Evolutionary conservation across 2,888 invertebrate genomes (phyloP).

Genomic region (Latrodectus hesperus): DNA sequence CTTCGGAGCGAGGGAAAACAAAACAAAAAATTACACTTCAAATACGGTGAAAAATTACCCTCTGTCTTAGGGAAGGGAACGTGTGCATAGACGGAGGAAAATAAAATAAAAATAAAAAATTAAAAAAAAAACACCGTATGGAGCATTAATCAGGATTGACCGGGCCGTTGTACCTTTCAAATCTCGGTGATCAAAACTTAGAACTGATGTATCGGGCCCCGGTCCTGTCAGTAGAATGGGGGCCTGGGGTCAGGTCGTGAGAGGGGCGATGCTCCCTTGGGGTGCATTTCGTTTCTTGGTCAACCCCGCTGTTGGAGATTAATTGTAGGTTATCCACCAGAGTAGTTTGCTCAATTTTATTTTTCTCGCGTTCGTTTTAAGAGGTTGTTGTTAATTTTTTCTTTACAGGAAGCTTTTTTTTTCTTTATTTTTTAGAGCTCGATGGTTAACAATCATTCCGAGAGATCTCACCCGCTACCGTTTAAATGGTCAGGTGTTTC

Average conservation of each 20-base stretch:
- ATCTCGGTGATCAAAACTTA: slow-evolving; percentile 26
- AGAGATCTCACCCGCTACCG: slow-evolving; percentile 33
- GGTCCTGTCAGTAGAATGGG: slow-evolving; percentile 29
- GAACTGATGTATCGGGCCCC: slow-evolving; percentile 40
- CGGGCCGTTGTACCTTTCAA: slow-evolving; percentile 29
- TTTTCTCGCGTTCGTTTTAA: slow-evolving; percentile 26
- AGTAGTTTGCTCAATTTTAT: slow-evolving; percentile 40
- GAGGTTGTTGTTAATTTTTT: slow-evolving; percentile 24
- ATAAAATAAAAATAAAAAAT: slow-evolving; percentile 13
- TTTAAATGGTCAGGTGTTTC: slow-evolving; percentile 55
- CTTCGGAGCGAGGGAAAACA: slow-evolving; percentile 26
- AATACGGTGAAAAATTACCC: slow-evolving; percentile 63
- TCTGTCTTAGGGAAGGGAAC: slow-evolving; percentile 44
- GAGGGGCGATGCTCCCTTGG: slow-evolving; percentile 22
- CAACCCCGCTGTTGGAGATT: slow-evolving; percentile 40
- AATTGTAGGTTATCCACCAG: slow-evolving; percentile 36
- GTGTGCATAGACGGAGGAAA: slow-evolving; percentile 36
- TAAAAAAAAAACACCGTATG: slow-evolving; percentile 1
- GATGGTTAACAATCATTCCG: background rate
- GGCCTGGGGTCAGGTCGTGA: slow-evolving; percentile 49
- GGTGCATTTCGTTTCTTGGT: slow-evolving; percentile 37
- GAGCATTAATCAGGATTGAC: slow-evolving; percentile 54
- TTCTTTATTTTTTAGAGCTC: background rate
- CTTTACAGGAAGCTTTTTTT: background rate
- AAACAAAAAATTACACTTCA: slow-evolving; percentile 47